These are phyloP conservation scores for Protodeltote pygarga DNA, from an alignment of 2,888 invertebrate genomes.

Conservation along the genomic window DNA sequence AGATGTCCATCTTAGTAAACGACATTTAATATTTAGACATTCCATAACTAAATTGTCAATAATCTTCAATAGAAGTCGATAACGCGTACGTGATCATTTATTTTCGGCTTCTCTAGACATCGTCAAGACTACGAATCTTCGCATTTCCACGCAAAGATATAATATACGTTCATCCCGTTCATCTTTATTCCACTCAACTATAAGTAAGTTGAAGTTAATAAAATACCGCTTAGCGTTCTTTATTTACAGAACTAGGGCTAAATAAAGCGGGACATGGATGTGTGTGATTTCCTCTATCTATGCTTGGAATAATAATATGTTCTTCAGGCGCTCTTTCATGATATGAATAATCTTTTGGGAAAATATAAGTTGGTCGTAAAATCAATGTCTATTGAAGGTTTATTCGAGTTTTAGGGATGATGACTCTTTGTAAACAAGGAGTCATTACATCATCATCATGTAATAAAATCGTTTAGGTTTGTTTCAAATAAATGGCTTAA, in stretches of 20 bases:
- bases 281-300: slow-evolving; percentile 58
- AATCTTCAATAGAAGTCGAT: slow-evolving; percentile 59
- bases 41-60: slow-evolving; percentile 53
- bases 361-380: slow-evolving; percentile 17
- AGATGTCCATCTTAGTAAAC: slow-evolving; percentile 51
- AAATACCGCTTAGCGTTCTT: slow-evolving; percentile 62
- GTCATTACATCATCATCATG: no score
- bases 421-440: no score
- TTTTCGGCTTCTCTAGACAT: slow-evolving; percentile 58
- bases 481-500: no score
- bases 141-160: slow-evolving; percentile 52
- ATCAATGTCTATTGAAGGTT: slow-evolving; percentile 5
- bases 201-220: slow-evolving; percentile 65
- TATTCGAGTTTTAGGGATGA: no score
- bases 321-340: slow-evolving; percentile 28
- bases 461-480: no score
- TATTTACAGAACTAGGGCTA: slow-evolving; percentile 61
- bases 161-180: slow-evolving; percentile 59
- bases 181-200: slow-evolving; percentile 62
- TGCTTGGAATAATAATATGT: slow-evolving; percentile 50
- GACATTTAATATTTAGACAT: slow-evolving; percentile 30
- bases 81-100: slow-evolving; percentile 55
- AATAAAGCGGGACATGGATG: slow-evolving; percentile 58
- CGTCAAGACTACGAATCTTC: slow-evolving; percentile 44
- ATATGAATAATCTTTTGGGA: slow-evolving; percentile 25